Conservation (phyloP, 2,797 vertebrate genomes). For the Odontamblyopus lacepedii region DNA sequence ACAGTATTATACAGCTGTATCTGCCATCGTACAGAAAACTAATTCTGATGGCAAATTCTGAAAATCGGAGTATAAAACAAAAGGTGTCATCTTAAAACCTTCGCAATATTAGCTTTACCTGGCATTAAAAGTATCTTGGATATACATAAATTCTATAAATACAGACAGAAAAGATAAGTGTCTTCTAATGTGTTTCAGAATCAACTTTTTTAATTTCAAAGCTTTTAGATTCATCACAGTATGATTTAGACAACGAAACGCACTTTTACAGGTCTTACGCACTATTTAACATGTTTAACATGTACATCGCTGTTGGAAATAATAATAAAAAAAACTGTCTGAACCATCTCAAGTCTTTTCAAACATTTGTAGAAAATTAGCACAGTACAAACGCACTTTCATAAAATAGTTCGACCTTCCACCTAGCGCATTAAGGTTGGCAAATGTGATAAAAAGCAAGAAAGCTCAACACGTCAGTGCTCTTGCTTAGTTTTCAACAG, state of each 20-base stretch:
- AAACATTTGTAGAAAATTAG: not conserved
- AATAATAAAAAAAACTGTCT: not conserved
- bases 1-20: not conserved
- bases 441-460: not conserved
- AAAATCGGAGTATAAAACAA: not conserved
- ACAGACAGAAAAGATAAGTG: too few relatives aligned
- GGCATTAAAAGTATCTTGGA: not conserved
- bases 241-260: too few relatives aligned
- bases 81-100: not conserved
- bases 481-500: not conserved
- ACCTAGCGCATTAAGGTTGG: not conserved
- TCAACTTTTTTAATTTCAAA: not conserved
- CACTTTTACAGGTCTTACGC: not conserved
- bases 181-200: not conserved
- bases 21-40: not conserved
- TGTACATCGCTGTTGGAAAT: not conserved
- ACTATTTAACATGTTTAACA: not conserved
- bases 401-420: not conserved
- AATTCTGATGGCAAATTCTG: not conserved
- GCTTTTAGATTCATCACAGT: not conserved
- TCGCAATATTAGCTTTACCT: not conserved
- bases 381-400: not conserved
- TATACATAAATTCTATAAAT: not conserved
- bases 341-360: not conserved
- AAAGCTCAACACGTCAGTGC: not conserved